These are phyloP conservation scores for Pseudochromis fuscus DNA, from an alignment of 2,797 vertebrate species.

Conservation along the genomic window DNA sequence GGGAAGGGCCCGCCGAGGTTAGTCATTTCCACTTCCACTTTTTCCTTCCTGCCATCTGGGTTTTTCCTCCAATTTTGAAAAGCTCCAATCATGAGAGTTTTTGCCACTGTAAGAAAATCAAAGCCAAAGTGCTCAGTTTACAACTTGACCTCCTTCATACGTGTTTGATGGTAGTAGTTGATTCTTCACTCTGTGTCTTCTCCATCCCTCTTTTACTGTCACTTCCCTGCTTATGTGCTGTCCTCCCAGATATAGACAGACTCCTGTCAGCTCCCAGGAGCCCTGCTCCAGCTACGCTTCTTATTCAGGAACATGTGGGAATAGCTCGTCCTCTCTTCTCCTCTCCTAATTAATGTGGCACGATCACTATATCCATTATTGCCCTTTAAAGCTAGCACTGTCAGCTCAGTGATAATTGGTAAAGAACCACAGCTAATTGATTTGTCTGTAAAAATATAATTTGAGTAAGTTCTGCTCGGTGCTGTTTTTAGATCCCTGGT, in stretches of 20 bases:
- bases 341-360: conserved; percentile 81
- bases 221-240: conserved; percentile 57
- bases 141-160: conserved; percentile 37
- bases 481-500: conserved; percentile 39
- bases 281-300: conserved; percentile 85
- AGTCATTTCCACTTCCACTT: conserved; percentile 42
- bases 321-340: conserved; percentile 79
- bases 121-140: conserved; percentile 14
- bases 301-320: conserved; percentile 85
- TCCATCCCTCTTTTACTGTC: conserved; percentile 39
- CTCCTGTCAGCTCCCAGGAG: conserved; percentile 77
- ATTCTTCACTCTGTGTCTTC: conserved; percentile 25
- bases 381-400: conserved; percentile 67
- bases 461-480: conserved; percentile 28
- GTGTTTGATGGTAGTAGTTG: conserved; percentile 18
- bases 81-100: neutral
- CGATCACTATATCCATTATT: conserved; percentile 66
- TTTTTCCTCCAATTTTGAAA: conserved; percentile 11
- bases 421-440: conserved; percentile 50
- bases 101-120: conserved; percentile 2
- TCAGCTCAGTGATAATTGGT: conserved; percentile 61
- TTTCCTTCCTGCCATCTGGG: conserved; percentile 2
- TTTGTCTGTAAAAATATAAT: conserved; percentile 37
- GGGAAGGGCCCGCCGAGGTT: conserved; percentile 83
- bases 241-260: conserved; percentile 80